Percentiles rank a stretch among this genome's conserved stretches.
phyloP scores from a whole-genome alignment of 2,113 vertebrate genomes.

The Heptranchias perlo region DNA sequence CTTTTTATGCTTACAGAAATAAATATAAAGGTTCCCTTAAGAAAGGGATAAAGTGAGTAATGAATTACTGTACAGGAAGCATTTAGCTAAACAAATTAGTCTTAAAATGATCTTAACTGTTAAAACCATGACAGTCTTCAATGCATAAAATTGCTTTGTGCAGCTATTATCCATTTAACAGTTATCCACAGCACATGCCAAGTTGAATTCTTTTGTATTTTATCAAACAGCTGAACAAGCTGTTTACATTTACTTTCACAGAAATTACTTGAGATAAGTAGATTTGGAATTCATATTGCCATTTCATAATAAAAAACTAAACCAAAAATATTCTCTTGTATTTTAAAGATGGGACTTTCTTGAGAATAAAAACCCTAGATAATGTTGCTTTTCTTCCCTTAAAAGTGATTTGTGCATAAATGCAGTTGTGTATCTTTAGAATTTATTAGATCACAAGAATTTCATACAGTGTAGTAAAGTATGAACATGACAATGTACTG shows the following conservation, averaged over 20 bases:
- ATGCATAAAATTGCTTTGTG: constrained; percentile 32
- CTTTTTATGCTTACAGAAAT: neutral
- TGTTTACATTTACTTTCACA: constrained; percentile 20
- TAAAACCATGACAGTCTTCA: constrained; percentile 13
- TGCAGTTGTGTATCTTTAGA: neutral
- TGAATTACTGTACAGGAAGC: constrained; percentile 8
- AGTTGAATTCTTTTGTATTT: neutral
- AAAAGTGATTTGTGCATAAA: neutral
- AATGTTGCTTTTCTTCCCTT: neutral
- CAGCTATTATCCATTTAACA: neutral
- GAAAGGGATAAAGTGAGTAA: neutral
- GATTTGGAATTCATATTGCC: neutral
- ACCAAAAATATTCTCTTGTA: neutral
- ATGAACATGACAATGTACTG: neutral
- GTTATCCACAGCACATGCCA: neutral
- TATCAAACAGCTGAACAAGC: neutral
- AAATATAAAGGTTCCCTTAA: constrained; percentile 22
- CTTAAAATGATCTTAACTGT: constrained; percentile 25
- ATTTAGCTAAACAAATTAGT: constrained; percentile 20
- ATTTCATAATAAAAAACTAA: neutral
- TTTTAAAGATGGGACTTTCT: neutral
- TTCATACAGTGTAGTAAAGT: neutral
- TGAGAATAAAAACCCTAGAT: neutral
- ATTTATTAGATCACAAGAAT: neutral
- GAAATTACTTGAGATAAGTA: constrained; percentile 31